A percentile compares a stretch with the other conserved stretches of the same genome.
Evolutionary conservation across 2,113 vertebrate genomes (phyloP).

Genomic region (Periophthalmus modestus): DNA sequence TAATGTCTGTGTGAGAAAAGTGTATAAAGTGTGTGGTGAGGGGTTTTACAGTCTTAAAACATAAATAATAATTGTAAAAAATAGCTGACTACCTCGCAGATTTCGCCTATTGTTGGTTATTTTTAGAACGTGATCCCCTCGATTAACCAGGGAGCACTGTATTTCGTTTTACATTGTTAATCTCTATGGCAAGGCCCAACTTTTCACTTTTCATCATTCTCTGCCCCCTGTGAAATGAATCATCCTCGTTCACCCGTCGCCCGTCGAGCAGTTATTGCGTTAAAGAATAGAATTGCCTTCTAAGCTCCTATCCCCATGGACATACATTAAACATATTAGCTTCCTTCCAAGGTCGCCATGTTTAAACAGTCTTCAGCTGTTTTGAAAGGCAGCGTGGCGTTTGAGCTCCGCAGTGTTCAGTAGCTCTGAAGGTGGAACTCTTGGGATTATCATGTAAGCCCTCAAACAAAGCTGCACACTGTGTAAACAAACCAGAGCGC

Average conservation of each 20-base stretch:
- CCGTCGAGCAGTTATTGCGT: neutral
- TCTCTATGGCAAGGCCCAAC: too few species aligned
- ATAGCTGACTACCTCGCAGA: too few species aligned
- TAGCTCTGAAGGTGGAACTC: conserved; percentile 60
- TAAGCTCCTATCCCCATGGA: neutral
- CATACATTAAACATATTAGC: neutral
- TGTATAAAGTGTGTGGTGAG: too few species aligned
- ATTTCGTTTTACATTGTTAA: too few species aligned
- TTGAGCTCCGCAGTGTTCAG: conserved; percentile 36
- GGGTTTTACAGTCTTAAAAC: too few species aligned
- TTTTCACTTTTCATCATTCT: too few species aligned
- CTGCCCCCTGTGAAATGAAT: neutral
- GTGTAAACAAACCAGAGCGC: conserved; percentile 64
- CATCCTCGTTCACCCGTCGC: neutral
- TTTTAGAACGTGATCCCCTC: too few species aligned
- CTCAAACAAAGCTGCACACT: conserved; percentile 69
- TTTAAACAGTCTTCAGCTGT: conserved; percentile 46
- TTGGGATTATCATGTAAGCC: conserved; percentile 65
- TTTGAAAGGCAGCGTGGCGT: conserved; percentile 24
- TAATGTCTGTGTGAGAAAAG: too few species aligned
- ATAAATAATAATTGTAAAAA: too few species aligned
- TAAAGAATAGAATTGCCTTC: neutral
- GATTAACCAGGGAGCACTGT: too few species aligned
- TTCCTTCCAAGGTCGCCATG: conserved; percentile 19
- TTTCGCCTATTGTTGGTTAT: too few species aligned